phyloP scores from a whole-genome alignment of 2,113 vertebrate genomes.

The Pygoscelis adeliae region DNA sequence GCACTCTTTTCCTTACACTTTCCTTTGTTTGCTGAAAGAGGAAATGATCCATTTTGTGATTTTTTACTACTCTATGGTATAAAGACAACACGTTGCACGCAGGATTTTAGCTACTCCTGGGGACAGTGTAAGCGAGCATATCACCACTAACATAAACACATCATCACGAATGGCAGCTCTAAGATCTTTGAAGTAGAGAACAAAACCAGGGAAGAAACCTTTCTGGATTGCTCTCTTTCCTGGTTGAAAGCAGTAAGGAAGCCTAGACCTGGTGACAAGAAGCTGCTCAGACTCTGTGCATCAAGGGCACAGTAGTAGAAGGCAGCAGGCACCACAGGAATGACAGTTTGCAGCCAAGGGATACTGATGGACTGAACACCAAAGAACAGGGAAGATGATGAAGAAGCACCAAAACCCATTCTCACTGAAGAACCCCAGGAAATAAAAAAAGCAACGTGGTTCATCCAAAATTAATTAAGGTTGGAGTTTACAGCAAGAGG shows the following conservation, averaged over 20 bases:
- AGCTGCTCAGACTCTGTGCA: neutral
- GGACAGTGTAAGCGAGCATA: neutral
- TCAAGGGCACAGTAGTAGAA: accelerated
- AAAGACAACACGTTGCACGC: neutral
- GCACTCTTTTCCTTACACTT: neutral
- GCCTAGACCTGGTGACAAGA: neutral
- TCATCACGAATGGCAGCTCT: neutral
- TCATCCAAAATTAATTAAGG: neutral
- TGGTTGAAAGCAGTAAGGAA: neutral
- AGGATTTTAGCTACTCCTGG: neutral
- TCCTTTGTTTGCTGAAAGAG: neutral
- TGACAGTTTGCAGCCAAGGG: neutral
- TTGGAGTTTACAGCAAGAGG: neutral
- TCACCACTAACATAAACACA: neutral
- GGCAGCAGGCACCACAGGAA: neutral
- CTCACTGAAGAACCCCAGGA: neutral
- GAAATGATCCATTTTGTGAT: neutral
- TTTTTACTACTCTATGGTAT: neutral
- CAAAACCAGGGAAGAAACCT: neutral
- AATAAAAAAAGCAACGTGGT: accelerated
- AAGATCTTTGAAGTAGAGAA: neutral
- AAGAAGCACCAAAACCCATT: neutral
- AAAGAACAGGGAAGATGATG: neutral
- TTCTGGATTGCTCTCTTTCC: neutral
- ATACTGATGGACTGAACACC: neutral